Evolutionary conservation across 2,888 invertebrate genomes (phyloP).

Genomic region (Tipula helvola): DNA sequence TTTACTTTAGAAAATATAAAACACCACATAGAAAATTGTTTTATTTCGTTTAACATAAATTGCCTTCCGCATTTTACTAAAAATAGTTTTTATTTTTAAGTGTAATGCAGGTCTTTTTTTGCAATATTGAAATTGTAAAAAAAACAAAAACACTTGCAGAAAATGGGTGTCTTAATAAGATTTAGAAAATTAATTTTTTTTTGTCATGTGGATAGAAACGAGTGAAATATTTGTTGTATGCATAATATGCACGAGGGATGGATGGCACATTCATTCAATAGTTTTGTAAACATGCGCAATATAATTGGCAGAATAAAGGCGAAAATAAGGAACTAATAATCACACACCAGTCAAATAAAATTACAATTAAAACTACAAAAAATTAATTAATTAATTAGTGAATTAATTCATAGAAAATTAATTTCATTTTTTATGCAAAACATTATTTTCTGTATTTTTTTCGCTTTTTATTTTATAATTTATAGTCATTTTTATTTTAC

Average conservation of each 20-base stretch:
- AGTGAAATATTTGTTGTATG: neutral
- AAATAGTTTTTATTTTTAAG: neutral
- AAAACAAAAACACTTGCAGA: neutral
- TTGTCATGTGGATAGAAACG: neutral
- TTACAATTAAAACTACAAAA: neutral
- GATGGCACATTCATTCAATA: neutral
- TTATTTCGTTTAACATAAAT: neutral
- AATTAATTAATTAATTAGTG: neutral
- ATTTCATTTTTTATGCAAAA: slow-evolving; percentile 1
- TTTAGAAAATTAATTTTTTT: neutral
- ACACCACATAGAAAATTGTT: neutral
- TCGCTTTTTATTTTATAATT: slow-evolving; percentile 4
- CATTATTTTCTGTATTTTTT: neutral
- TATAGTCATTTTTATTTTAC: neutral
- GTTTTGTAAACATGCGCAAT: neutral
- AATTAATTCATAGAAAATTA: neutral
- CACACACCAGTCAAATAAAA: neutral
- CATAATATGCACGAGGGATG: neutral
- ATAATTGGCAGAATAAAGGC: neutral
- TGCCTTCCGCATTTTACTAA: neutral
- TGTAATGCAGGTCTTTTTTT: neutral
- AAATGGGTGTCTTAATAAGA: neutral
- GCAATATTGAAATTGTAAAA: neutral
- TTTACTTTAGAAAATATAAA: neutral
- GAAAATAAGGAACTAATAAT: neutral